Percentiles rank a stretch among this genome's conserved stretches.
Evolutionary conservation across 2,888 invertebrate species (phyloP).

Genomic region (Parapristionchus giblindavisi): DNA sequence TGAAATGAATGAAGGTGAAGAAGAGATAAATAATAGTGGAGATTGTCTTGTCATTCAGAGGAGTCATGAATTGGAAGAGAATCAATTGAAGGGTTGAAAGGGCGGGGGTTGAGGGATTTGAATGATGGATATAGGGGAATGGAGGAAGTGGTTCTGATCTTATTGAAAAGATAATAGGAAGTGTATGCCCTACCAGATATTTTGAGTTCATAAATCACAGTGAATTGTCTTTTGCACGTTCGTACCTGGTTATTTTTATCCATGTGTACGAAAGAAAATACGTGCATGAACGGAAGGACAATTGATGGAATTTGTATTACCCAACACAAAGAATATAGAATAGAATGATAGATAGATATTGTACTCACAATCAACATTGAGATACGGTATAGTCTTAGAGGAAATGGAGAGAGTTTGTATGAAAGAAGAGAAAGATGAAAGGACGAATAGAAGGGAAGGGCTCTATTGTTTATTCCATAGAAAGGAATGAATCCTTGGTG

Average conservation of each 20-base stretch:
- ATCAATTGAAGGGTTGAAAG: background rate
- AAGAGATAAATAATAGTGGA: background rate
- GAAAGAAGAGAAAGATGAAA: background rate
- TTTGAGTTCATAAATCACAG: no score
- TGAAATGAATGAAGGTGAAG: conserved; percentile 11
- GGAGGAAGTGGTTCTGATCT: no score
- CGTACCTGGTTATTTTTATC: no score
- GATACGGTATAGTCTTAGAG: background rate
- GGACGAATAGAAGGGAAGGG: background rate
- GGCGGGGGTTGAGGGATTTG: background rate
- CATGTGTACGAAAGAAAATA: no score
- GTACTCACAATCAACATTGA: no score
- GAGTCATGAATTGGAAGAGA: background rate
- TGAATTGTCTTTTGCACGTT: no score
- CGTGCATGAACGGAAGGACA: no score
- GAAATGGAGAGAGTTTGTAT: background rate
- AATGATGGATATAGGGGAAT: no score
- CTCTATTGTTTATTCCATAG: background rate
- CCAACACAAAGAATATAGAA: no score
- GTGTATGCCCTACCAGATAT: background rate
- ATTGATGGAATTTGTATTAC: no score
- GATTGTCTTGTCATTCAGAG: background rate
- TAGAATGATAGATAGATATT: no score
- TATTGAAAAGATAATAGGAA: background rate
- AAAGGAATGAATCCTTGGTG: background rate